Percentiles rank a stretch among this genome's conserved stretches.
Evolutionary conservation across 2,113 vertebrate genomes (phyloP).

Genomic region (Girardinichthys multiradiatus): DNA sequence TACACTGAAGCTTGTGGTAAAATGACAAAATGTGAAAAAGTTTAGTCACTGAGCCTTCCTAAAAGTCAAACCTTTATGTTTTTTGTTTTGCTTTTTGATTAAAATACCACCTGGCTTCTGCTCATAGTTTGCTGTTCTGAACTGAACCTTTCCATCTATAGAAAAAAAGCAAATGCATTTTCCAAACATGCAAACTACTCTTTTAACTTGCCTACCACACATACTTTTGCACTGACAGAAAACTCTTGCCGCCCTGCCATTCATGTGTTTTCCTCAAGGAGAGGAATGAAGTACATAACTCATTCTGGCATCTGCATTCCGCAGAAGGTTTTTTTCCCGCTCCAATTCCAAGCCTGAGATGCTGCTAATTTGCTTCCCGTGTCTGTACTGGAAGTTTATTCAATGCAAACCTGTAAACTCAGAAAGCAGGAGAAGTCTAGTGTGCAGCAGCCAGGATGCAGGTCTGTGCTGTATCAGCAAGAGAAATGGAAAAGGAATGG

Average conservation of each 20-base stretch:
- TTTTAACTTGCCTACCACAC: slow-evolving; percentile 9
- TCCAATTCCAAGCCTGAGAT: slow-evolving; percentile 56
- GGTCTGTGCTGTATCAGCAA: slow-evolving; percentile 66
- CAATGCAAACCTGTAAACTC: slow-evolving; percentile 47
- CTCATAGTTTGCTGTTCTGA: not conserved
- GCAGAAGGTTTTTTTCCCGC: slow-evolving; percentile 52
- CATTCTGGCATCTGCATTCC: slow-evolving; percentile 61
- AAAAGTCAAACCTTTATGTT: no score
- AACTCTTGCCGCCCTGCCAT: slow-evolving; percentile 10
- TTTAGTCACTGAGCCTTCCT: not conserved
- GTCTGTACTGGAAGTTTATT: slow-evolving; percentile 57
- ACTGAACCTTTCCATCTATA: not conserved
- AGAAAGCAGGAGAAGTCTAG: slow-evolving; percentile 26
- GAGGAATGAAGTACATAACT: slow-evolving; percentile 39
- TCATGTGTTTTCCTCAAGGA: slow-evolving; percentile 8
- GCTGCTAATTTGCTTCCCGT: slow-evolving; percentile 66
- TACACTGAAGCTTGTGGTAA: no score
- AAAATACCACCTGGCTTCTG: not conserved
- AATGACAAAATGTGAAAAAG: not conserved
- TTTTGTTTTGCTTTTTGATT: not conserved
- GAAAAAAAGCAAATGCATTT: not conserved
- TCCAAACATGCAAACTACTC: slow-evolving; percentile 11
- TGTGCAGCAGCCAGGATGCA: slow-evolving; percentile 6
- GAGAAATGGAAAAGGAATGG: slow-evolving; percentile 4
- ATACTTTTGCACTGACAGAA: not conserved